Base-by-base conservation (phyloP, 2,888 invertebrate genomes). In the Stenoptilia bipunctidactyla region DNA sequence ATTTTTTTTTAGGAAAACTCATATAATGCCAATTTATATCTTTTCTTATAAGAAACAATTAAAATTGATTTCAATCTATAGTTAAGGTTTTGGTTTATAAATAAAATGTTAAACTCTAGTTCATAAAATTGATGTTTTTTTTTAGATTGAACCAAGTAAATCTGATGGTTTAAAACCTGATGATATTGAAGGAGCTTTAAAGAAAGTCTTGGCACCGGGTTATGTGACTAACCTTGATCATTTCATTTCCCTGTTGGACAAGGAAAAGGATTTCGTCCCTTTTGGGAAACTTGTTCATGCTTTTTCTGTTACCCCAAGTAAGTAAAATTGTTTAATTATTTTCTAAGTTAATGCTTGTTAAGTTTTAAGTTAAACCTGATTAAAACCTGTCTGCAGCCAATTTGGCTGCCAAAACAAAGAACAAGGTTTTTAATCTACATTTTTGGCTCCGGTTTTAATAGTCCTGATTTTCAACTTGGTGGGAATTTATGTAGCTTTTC, bases 211-310 rank as follows among this genome's bases (percentile, higher is more conserved):
- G 10, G 90, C 91, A 2, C 88, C 90, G 0, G 89, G 90, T 13
- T 90, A 89, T 59, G 83, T 88, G 15, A 88, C 89, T 4, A 93
- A 90, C 64, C 61, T 92, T 40, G 91, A 93, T 62, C 86, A 88
- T 36, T 95, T 95, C 70, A 72, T 90, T 0, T 86, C 87, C 27
- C 75, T 86, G 13, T 59, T 95, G 25, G 84, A 88, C 36, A 90
- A 92, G 52, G 93, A 94, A 47, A 88, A 90, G 37, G 79, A 83
- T 41, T 96, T 96, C 58, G 87, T 75, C 53, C 96, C 97, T 0
- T 88, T 86, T 55, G 95, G 95, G 8, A 86, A 88, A 48, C 79
- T 92, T 36, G 51, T 91, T 2, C 84, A 88, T 58, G 86, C 88
- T 33, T 91, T 91, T 51, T 67, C 83, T 44, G 52, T 82, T 13